Conservation (phyloP, 2,888 invertebrate species). For the Volucella bombylans region DNA sequence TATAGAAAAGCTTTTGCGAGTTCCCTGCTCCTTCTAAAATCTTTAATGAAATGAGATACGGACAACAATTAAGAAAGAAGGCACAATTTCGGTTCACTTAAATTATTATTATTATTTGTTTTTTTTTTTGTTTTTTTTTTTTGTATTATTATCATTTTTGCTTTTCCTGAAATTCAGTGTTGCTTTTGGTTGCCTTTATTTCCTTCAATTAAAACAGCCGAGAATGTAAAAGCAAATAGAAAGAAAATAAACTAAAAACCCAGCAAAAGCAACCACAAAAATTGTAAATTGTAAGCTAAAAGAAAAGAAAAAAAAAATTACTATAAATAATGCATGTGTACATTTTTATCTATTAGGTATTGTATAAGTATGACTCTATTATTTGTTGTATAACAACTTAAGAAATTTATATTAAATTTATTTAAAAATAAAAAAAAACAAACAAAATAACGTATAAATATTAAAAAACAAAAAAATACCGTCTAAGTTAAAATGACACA, state of each 20-base stretch:
- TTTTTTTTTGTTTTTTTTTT: background rate
- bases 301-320: conserved; percentile 34
- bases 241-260: conserved; percentile 38
- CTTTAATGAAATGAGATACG: conserved; percentile 75
- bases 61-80: background rate
- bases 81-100: background rate
- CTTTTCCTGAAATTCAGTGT: background rate
- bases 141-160: background rate
- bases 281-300: conserved; percentile 60
- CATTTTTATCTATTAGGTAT: conserved; percentile 53
- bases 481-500: background rate
- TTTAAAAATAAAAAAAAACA: conserved; percentile 28
- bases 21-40: conserved; percentile 80
- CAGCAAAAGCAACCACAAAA: conserved; percentile 58
- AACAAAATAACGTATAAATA: conserved; percentile 20
- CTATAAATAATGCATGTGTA: conserved; percentile 60
- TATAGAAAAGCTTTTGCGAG: conserved; percentile 82
- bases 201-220: conserved; percentile 4
- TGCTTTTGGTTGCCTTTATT: background rate
- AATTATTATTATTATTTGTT: too few relatives aligned
- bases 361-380: conserved; percentile 43
- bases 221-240: conserved; percentile 53
- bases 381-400: conserved; percentile 71
- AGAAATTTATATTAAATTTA: conserved; percentile 63
- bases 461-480: conserved; percentile 9